Conservation (phyloP, 1,140 invertebrate genomes). For the Yoshiicerus persimilis region DNA sequence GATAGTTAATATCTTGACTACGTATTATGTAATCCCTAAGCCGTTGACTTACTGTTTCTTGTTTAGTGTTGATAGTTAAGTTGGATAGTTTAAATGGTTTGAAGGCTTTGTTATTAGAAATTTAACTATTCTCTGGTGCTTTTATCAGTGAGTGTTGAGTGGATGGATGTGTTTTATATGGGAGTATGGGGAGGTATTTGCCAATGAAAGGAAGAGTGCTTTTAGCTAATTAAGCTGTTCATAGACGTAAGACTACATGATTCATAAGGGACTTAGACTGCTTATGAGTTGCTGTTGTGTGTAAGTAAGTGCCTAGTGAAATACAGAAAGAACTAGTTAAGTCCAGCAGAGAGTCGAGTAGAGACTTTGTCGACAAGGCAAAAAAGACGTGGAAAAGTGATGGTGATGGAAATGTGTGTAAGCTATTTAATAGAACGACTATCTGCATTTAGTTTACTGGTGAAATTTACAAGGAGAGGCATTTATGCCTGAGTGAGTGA, state of each 20-base stretch:
- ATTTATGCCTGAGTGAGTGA: background rate
- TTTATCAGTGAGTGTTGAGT: background rate
- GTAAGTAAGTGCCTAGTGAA: background rate
- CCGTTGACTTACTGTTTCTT: background rate
- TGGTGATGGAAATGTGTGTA: background rate
- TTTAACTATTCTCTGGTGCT: background rate
- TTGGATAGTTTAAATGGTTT: background rate
- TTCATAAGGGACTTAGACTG: background rate
- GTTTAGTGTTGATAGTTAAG: background rate
- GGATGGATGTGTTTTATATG: background rate
- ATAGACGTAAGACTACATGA: background rate
- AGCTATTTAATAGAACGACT: no score
- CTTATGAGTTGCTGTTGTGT: background rate
- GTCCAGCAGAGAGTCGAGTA: no score
- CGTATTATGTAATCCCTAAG: no score
- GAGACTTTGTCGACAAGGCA: background rate
- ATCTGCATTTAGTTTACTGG: background rate
- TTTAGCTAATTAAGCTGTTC: background rate
- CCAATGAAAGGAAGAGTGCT: background rate
- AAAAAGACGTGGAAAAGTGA: background rate
- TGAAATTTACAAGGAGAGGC: background rate
- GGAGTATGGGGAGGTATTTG: background rate
- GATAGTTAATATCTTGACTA: background rate
- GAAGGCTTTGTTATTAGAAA: background rate
- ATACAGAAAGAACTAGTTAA: background rate